phyloP scores from a whole-genome alignment of 2,113 vertebrate genomes.

The Trogon melanurus region DNA sequence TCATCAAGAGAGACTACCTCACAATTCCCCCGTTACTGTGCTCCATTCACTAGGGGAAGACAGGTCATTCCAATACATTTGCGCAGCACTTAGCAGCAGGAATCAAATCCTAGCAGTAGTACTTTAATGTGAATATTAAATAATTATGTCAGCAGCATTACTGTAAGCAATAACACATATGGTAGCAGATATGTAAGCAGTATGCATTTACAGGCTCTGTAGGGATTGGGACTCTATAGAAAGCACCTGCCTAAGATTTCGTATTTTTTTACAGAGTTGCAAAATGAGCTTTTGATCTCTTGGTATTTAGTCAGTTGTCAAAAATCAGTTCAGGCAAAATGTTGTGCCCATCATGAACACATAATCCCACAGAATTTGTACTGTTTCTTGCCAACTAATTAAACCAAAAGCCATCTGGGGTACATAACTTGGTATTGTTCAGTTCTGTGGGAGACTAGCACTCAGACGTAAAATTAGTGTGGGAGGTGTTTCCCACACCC shows the following conservation, averaged over 20 bases:
- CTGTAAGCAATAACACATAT: not conserved
- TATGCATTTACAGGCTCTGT: not conserved
- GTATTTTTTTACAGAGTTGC: not conserved
- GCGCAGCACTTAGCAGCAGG: not conserved
- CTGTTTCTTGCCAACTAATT: not conserved
- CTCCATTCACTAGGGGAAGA: not conserved
- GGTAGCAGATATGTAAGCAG: not conserved
- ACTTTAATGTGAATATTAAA: not conserved
- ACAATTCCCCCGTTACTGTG: not conserved
- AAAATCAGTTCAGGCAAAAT: not conserved
- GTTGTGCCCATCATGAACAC: not conserved
- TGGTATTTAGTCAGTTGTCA: not conserved
- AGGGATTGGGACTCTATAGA: not conserved
- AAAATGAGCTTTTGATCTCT: not conserved
- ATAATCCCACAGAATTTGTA: not conserved
- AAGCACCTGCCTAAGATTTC: not conserved
- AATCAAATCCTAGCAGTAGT: not conserved
- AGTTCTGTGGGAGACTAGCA: not conserved
- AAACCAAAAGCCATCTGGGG: conserved; percentile 1
- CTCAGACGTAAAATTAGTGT: not conserved
- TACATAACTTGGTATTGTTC: not conserved
- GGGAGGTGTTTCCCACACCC: not conserved
- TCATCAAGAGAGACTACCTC: not conserved
- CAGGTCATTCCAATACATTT: not conserved
- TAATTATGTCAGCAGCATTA: not conserved